Base-by-base conservation (phyloP, 2,797 vertebrate species). In the Acropternis orthonyx region DNA sequence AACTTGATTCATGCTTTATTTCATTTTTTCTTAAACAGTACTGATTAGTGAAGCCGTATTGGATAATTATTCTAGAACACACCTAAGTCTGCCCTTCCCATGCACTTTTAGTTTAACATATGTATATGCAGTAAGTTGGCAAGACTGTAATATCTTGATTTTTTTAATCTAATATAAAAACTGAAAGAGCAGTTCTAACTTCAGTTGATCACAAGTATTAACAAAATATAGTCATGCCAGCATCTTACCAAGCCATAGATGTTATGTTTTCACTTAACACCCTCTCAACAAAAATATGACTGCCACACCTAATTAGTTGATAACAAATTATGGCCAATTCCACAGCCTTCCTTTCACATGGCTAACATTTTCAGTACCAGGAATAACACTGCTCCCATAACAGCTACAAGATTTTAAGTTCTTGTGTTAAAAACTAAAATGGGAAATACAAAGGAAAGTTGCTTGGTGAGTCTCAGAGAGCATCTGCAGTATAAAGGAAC, bases 371-470 rank as follows among this genome's bases (percentile, higher is more conserved):
- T 76, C 59, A 81, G 41, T 13, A 68, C 9, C 34, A 55, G 26
- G 3, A 85, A 12, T 26, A 41, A 62, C 26, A 41, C 26, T 37
- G 34, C 22, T 20, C 4, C 36, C 2, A 0, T 10, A 58, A 77
- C 13, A 80, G 30, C 39, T 81, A 65, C 0, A 7, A 43, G 12
- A 68, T 0, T 14, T 0, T 14, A 79, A 51, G n/a, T 22, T 81
- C 27, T 17, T 51, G 39, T 2, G 23, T 52, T 55, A 82, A 91
- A 90, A 86, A 52, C 8, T 21, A 41, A 55, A 56, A 61, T 6
- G 18, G 26, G 12, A 54, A 93, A 89, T 27, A 36, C 39, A 39
- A 82, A 82, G 15, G 5, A 37, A 84, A 59, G n/a, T 16, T 72
- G 41, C 14, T 6, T 75, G 59, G 14, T 3, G 17, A 94, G 48